Percentiles rank a stretch among this genome's conserved stretches.
Conservation (phyloP, 2,888 invertebrate species). For the Aelia acuminata region DNA sequence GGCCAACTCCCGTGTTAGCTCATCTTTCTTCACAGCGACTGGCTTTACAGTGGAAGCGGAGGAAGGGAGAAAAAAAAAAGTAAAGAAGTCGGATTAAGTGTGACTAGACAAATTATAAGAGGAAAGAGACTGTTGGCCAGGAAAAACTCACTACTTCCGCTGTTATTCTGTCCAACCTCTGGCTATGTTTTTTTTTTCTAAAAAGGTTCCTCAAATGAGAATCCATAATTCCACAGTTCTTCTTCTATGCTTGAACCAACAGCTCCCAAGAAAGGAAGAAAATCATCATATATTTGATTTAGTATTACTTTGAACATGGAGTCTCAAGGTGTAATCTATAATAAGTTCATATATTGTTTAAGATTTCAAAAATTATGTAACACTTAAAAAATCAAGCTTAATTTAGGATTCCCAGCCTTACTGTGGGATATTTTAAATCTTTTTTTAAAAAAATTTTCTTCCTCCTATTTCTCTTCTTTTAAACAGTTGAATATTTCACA, state of each 20-base stretch:
- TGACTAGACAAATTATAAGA: conserved; percentile 33
- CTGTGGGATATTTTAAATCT: too few species aligned
- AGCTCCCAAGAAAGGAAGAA: neutral
- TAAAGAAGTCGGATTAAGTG: conserved; percentile 26
- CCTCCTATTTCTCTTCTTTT: too few species aligned
- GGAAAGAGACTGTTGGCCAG: neutral
- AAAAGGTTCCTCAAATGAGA: neutral
- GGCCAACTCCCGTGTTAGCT: neutral
- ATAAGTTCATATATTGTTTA: too few species aligned
- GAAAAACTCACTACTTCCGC: conserved; percentile 8
- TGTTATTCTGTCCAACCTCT: neutral
- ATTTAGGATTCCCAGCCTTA: too few species aligned
- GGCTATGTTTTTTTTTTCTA: neutral
- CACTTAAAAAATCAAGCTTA: too few species aligned
- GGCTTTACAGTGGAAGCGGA: neutral
- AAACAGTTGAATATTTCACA: too few species aligned
- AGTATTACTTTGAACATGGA: too few species aligned
- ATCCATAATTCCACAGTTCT: neutral
- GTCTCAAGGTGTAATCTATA: too few species aligned
- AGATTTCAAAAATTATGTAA: too few species aligned
- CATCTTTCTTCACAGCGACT: conserved; percentile 38
- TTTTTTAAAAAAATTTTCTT: too few species aligned
- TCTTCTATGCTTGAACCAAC: neutral
- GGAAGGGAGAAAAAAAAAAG: neutral
- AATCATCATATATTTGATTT: too few species aligned